Evolutionary conservation across 2,113 vertebrate genomes (phyloP).

Genomic region (Pagrus major): DNA sequence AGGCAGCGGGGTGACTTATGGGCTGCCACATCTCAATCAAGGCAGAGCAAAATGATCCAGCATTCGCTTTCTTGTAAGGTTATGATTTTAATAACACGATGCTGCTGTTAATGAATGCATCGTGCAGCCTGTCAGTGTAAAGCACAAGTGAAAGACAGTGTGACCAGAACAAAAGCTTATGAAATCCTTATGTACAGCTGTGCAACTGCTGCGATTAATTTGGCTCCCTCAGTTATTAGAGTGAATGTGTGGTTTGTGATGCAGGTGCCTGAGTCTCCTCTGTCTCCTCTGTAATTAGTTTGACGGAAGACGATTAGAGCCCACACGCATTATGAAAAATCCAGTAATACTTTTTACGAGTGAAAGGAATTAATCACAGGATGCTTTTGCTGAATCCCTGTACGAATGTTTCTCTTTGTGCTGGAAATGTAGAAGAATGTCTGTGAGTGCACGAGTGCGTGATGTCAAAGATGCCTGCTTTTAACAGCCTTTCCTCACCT

Average conservation of each 20-base stretch:
- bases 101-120: neutral
- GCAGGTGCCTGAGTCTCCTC: conserved; percentile 43
- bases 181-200: neutral
- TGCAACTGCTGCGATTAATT: conserved; percentile 28
- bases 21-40: conserved; percentile 11
- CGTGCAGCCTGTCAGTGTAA: neutral
- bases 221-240: conserved; percentile 16
- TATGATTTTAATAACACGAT: neutral
- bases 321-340: conserved; percentile 31
- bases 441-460: too few relatives aligned
- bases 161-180: neutral
- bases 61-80: neutral
- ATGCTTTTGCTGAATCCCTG: neutral
- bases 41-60: conserved; percentile 5
- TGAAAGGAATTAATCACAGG: conserved; percentile 55
- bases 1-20: conserved; percentile 31
- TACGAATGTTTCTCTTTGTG: conserved; percentile 15
- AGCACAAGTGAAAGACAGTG: neutral
- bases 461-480: neutral
- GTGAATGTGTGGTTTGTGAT: neutral
- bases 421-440: neutral
- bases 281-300: conserved; percentile 34
- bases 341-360: neutral
- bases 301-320: conserved; percentile 31
- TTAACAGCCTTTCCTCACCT: neutral